Evolutionary conservation across 2,113 vertebrate genomes (phyloP), one percentile per base, ranked within the genome.

Genomic region (Vulpes lagopus): DNA sequence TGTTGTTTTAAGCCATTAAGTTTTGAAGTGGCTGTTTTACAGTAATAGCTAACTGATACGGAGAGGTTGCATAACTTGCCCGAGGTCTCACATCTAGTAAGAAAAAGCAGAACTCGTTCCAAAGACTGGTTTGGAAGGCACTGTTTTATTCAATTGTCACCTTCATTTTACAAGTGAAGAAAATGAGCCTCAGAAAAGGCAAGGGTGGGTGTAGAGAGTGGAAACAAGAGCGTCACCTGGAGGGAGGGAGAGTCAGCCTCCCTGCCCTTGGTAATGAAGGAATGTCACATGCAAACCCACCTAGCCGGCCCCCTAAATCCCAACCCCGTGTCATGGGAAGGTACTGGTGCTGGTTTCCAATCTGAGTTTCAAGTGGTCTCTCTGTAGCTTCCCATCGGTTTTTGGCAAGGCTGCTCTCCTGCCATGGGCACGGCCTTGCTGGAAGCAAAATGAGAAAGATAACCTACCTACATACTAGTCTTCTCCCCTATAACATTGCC

Each of bases 161-260:
- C 55, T 83, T 51, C n/a, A 69, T 80, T 82, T 94, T 69, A 64
- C 38, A 82, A 79, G 69, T 3, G 43, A 96, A 22, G 78, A 38
- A 62, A 85, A 43, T 8, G 57, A 74, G 82, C 35, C 20, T 71
- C 51, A 32, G 64, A 64, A 17, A 51, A 49, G 11, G 76, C 53
- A 78, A 73, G 0, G n/a, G 27, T 27, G 59, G 22, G 6, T 19
- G 20, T 8, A 17, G 55, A 85, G 25, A 59, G 6, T 23, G 3
- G 51, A 53, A n/a, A 30, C 1, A 19, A 51, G 53, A 35, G 38
- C 1, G 27, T n/a, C 3, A 0, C 14, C 0, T 11, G 1, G 0
- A 14, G 3, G 7, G 2, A 3, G n/a, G 59, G 27, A 20, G 8
- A 25, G 11, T 57, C 49, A 78, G 25, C 62, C 43, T 69, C 67